Conservation (phyloP, 2,797 vertebrate genomes). For the Halcyon badia region DNA sequence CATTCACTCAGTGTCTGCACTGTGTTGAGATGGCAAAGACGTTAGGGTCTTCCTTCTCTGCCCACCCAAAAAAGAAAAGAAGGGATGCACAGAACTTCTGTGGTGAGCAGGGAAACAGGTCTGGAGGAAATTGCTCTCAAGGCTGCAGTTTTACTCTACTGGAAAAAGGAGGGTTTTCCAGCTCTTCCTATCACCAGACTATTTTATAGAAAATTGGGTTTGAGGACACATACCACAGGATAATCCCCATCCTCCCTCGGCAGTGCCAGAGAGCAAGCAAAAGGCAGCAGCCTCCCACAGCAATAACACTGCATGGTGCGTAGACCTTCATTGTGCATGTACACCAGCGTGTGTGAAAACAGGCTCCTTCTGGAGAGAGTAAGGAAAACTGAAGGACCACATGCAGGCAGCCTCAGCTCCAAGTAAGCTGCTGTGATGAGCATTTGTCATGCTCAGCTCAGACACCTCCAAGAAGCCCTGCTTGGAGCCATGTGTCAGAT, state of each 20-base stretch:
- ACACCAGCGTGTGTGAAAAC: neutral
- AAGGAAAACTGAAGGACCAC: neutral
- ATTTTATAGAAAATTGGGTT: neutral
- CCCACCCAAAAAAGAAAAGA: neutral
- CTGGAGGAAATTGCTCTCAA: neutral
- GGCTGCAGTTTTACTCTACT: neutral
- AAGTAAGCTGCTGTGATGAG: neutral
- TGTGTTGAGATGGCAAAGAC: neutral
- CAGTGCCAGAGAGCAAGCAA: neutral
- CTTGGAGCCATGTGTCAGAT: neutral
- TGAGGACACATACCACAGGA: neutral
- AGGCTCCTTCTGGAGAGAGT: neutral
- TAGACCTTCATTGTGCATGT: neutral
- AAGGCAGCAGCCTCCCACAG: neutral
- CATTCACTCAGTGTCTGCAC: neutral
- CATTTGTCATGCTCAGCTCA: neutral
- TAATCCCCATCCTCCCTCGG: neutral
- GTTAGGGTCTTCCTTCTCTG: neutral
- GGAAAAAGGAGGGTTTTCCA: neutral
- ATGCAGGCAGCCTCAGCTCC: neutral
- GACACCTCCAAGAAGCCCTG: neutral
- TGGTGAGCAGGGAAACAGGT: neutral
- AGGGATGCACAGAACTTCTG: neutral
- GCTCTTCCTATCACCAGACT: neutral
- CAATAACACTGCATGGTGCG: fast-evolving